phyloP scores from a whole-genome alignment of 2,888 invertebrate species.

The Coremacera marginata region DNA sequence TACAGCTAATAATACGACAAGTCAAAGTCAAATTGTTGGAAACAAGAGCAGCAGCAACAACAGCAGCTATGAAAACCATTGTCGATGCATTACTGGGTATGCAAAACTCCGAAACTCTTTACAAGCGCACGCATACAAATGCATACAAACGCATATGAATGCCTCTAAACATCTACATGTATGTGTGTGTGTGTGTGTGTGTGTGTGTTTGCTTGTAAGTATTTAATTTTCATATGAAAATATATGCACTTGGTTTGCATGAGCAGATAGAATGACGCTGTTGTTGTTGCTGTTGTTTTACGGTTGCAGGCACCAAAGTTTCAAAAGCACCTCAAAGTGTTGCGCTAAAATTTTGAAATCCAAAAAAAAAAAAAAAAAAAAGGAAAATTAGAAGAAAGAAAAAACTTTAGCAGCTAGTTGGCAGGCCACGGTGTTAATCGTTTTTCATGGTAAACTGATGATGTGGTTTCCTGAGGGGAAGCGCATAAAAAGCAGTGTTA shows the following conservation, averaged over 20 bases:
- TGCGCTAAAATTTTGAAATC: not conserved
- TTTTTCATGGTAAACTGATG: conserved; percentile 4
- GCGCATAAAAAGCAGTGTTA: not conserved
- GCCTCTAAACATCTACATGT: too few species aligned
- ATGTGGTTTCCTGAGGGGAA: not conserved
- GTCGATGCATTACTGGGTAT: not conserved
- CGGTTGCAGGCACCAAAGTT: conserved; percentile 1
- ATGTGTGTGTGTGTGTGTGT: not conserved
- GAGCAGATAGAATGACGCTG: not conserved
- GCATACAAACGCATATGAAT: not conserved
- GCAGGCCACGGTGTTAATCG: conserved; percentile 14
- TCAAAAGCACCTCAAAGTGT: conserved; percentile 1
- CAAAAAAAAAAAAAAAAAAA: not conserved
- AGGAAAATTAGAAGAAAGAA: too few species aligned
- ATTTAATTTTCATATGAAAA: not conserved
- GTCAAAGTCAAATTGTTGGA: conserved; percentile 13
- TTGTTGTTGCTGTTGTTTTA: not conserved
- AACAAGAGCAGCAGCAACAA: not conserved
- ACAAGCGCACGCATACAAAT: not conserved
- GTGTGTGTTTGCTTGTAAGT: too few species aligned
- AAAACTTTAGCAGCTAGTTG: not conserved
- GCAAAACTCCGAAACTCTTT: not conserved
- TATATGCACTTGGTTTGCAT: not conserved
- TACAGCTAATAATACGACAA: conserved; percentile 16
- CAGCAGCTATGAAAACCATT: not conserved